Evolutionary conservation across 1,140 invertebrate genomes (phyloP).

Genomic region (Dendroctonus valens): DNA sequence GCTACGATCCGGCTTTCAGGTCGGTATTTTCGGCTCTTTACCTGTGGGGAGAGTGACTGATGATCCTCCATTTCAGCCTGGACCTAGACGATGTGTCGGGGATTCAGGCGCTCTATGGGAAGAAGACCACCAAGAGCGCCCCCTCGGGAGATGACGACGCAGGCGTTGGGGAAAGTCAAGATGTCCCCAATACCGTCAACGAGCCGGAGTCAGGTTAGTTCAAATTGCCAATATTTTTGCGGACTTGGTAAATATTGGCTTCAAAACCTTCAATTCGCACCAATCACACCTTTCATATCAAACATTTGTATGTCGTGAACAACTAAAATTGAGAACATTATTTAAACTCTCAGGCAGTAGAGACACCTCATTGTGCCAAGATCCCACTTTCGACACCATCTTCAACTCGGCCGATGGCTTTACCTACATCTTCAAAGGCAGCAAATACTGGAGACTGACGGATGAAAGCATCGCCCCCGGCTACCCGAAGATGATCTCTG

Average conservation of each 20-base stretch:
- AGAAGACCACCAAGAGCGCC: constrained; percentile 56
- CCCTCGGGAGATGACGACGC: constrained; percentile 41
- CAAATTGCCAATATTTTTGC: too few relatives aligned
- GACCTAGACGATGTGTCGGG: constrained; percentile 83
- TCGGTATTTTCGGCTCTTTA: background rate
- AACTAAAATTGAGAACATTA: too few relatives aligned
- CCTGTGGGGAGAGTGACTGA: background rate
- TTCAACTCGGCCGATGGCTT: constrained; percentile 80
- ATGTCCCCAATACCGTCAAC: constrained; percentile 43
- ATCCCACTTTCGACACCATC: constrained; percentile 79
- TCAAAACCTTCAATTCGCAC: too few relatives aligned
- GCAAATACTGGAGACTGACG: constrained; percentile 79
- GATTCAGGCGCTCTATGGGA: constrained; percentile 79
- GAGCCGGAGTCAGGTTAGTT: constrained; percentile 42
- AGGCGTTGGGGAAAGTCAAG: constrained; percentile 41
- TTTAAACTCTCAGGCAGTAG: too few relatives aligned
- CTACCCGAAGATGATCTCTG: constrained; percentile 76
- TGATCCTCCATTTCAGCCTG: constrained; percentile 51
- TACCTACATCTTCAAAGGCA: constrained; percentile 85
- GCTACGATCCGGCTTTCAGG: constrained; percentile 77
- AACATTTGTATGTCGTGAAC: too few relatives aligned
- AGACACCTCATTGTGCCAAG: constrained; percentile 71
- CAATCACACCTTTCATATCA: too few relatives aligned
- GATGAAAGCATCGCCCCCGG: constrained; percentile 75
- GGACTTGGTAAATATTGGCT: too few relatives aligned